Base-by-base conservation (phyloP, 2,888 invertebrate genomes). In the Scaptomyza polygonia region DNA sequence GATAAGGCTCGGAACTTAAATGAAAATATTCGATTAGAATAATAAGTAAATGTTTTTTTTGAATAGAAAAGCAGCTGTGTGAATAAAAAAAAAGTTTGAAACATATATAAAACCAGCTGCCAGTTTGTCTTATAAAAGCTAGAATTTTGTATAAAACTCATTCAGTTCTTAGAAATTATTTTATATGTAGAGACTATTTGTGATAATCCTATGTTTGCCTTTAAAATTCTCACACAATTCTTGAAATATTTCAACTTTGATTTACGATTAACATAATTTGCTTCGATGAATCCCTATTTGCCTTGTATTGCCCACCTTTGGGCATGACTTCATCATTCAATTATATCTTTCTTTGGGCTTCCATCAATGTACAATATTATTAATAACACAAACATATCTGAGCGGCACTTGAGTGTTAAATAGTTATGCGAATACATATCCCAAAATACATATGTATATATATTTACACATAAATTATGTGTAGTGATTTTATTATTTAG, bases 241-340 rank as follows among this genome's bases (percentile, higher is more conserved):
- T 40, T 8, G 8, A 51, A 53, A 55, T 2, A 12, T 55, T 36
- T 27, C 9, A 25, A 16, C 32, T 11, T 59, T 55, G 43, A 52
- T 66, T 55, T 47, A 72, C 32, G 25, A 72, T 39, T 4, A 21
- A 21, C 21, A 21, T 21, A 21, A 21, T 25, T 25, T 42, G 40
- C 21, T 32, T 32, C 6, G 1, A n/a, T 12, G 32, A 16, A 32
- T 47, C 30, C 2, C 30, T 12, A 14, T 30, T 53, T 12, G 7
- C 2, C 39, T 47, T 27, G 47, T 27, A 3, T 11, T 63, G 61
- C 49, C 49, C 63, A 86, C 80, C 81, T 71, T 73, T 62, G 45
- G 40, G 48, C 48, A 67, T 82, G 81, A 82, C 72, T 67, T 82
- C 81, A 82, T 70, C 72, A 65, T 45, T 47, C 52, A 79, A 62